phyloP scores from a whole-genome alignment of 1,140 invertebrate species.

The Diorhabda sublineata region DNA sequence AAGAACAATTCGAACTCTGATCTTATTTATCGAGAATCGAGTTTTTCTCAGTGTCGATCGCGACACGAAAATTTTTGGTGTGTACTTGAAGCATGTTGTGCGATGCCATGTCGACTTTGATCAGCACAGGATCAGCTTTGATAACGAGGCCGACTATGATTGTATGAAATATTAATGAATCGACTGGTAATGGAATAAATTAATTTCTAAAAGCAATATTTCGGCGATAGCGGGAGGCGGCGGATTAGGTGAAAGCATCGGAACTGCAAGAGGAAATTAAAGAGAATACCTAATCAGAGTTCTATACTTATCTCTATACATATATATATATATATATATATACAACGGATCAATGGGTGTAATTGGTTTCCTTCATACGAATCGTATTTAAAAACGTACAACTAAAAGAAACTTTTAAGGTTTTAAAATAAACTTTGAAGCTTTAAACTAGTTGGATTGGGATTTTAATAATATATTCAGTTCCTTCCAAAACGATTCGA shows the following conservation, averaged over 20 bases:
- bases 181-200: slow-evolving; percentile 47
- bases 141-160: slow-evolving; percentile 22
- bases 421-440: too few species aligned
- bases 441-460: too few species aligned
- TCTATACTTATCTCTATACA: slow-evolving; percentile 19
- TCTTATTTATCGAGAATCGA: not conserved
- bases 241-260: slow-evolving; percentile 34
- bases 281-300: slow-evolving; percentile 44
- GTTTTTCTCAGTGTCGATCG: not conserved
- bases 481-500: too few species aligned
- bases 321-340: too few species aligned
- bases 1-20: too few species aligned
- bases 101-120: slow-evolving; percentile 20
- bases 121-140: slow-evolving; percentile 20
- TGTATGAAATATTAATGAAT: slow-evolving; percentile 25
- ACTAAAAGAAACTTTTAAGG: too few species aligned
- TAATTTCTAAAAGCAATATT: slow-evolving; percentile 50
- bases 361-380: slow-evolving; percentile 32
- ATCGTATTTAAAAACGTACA: too few species aligned
- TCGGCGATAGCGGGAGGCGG: slow-evolving; percentile 26
- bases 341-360: slow-evolving; percentile 40
- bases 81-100: not conserved
- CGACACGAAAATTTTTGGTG: not conserved
- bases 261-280: slow-evolving; percentile 42
- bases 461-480: too few species aligned